Evolutionary conservation across 2,113 vertebrate genomes (phyloP).

Genomic region (Sterna hirundo): DNA sequence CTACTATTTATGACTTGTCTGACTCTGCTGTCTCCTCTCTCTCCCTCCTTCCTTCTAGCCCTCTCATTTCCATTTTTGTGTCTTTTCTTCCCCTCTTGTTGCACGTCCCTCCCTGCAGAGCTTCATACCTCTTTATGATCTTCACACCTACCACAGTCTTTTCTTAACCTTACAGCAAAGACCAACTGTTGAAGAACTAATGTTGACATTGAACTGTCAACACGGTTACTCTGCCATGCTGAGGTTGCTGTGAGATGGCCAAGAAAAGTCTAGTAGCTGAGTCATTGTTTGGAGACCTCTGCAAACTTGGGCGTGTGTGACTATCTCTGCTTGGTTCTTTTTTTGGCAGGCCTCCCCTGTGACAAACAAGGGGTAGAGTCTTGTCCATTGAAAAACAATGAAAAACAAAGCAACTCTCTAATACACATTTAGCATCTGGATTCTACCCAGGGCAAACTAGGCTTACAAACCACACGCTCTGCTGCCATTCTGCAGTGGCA

Average conservation of each 20-base stretch:
- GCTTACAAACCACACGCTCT: fast-evolving
- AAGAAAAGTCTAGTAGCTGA: background rate
- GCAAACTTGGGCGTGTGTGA: background rate
- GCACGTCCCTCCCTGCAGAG: background rate
- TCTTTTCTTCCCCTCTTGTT: background rate
- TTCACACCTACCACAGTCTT: background rate
- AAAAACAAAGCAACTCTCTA: background rate
- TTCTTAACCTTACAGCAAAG: background rate
- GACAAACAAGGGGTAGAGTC: background rate
- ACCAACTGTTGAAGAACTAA: background rate
- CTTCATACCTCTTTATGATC: background rate
- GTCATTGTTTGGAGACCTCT: slow-evolving; percentile 20
- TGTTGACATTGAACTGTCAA: background rate
- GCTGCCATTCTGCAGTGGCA: background rate
- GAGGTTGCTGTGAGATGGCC: background rate
- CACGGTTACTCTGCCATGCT: background rate
- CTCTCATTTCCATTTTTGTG: background rate
- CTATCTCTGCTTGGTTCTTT: background rate
- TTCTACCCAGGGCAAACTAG: background rate
- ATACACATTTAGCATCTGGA: background rate
- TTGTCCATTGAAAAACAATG: background rate
- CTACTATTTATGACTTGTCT: background rate
- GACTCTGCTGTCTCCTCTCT: background rate
- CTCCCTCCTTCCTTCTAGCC: background rate
- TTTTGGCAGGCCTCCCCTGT: background rate